Percentiles rank a stretch among this genome's conserved stretches.
These are phyloP conservation scores for Brachystomella parvula DNA, from an alignment of 1,140 invertebrate species.

Conservation along the genomic window DNA sequence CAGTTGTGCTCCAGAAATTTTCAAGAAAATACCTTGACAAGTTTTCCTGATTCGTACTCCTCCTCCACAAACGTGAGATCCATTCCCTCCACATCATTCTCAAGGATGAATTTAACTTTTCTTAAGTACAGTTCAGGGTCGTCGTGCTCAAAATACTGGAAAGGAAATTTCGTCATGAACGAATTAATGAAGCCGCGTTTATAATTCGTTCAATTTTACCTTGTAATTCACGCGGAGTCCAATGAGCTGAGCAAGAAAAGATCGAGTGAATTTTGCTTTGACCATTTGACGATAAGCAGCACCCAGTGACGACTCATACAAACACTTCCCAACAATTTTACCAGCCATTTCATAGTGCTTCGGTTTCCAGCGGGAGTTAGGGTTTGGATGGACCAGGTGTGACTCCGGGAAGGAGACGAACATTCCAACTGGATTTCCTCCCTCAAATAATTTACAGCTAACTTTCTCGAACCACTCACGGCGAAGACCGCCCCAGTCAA, in stretches of 20 bases:
- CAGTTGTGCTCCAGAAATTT: not conserved
- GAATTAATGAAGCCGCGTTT: slow-evolving; percentile 8
- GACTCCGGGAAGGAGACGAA: slow-evolving; percentile 80
- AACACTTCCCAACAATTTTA: slow-evolving; percentile 61
- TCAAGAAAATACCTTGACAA: slow-evolving; percentile 52
- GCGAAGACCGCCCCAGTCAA: slow-evolving; percentile 87
- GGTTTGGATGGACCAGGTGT: slow-evolving; percentile 79
- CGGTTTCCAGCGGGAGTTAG: slow-evolving; percentile 61
- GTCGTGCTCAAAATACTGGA: slow-evolving; percentile 88
- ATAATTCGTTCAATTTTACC: slow-evolving; percentile 21
- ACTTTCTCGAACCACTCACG: slow-evolving; percentile 90
- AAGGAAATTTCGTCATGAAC: slow-evolving; percentile 31
- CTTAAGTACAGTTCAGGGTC: slow-evolving; percentile 85
- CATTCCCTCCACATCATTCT: slow-evolving; percentile 77
- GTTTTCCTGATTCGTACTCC: slow-evolving; percentile 72
- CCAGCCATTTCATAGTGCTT: slow-evolving; percentile 77
- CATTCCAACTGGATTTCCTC: slow-evolving; percentile 57
- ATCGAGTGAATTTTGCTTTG: slow-evolving; percentile 77
- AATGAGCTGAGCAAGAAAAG: slow-evolving; percentile 89
- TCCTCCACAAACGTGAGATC: slow-evolving; percentile 83
- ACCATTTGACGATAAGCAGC: slow-evolving; percentile 79
- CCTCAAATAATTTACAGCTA: slow-evolving; percentile 77
- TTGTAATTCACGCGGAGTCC: slow-evolving; percentile 87
- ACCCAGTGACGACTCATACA: slow-evolving; percentile 83
- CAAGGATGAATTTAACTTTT: slow-evolving; percentile 85